These are phyloP conservation scores for Portevinia maculata DNA, from an alignment of 2,888 invertebrate species.

Conservation along the genomic window DNA sequence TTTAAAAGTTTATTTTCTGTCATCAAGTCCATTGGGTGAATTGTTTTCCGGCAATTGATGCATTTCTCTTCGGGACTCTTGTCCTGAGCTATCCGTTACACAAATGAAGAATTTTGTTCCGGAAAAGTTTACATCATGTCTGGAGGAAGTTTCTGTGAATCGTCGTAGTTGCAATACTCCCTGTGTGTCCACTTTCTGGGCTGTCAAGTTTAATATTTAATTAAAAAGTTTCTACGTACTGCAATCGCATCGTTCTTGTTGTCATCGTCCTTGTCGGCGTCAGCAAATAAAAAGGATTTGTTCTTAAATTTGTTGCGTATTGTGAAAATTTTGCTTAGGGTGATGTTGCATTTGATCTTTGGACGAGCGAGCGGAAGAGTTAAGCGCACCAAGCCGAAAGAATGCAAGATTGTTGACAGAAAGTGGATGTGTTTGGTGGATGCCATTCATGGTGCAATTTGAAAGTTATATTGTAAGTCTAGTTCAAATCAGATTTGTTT, in stretches of 20 bases:
- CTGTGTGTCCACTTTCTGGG: conserved; percentile 63
- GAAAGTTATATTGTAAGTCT: conserved; percentile 46
- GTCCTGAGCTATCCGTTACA: conserved; percentile 50
- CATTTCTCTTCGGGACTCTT: conserved; percentile 56
- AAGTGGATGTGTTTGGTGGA: conserved; percentile 47
- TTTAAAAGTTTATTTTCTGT: conserved; percentile 58
- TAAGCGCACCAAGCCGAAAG: neutral
- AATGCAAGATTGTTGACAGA: conserved; percentile 31
- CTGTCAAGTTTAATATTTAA: conserved; percentile 72
- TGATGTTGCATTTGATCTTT: conserved; percentile 50
- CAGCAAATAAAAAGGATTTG: conserved; percentile 64
- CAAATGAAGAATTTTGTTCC: conserved; percentile 22
- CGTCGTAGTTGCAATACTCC: conserved; percentile 50
- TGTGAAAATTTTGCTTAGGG: conserved; percentile 33
- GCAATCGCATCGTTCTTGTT: conserved; percentile 38
- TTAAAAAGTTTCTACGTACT: conserved; percentile 67
- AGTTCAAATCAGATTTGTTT: conserved; percentile 38
- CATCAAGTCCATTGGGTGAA: conserved; percentile 62
- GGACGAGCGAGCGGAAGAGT: neutral
- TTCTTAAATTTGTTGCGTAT: conserved; percentile 67
- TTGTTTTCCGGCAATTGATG: conserved; percentile 65
- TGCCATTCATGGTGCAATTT: conserved; percentile 62
- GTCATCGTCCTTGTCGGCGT: conserved; percentile 37
- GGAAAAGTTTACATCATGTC: conserved; percentile 59
- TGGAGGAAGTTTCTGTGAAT: conserved; percentile 49